Evolutionary conservation across 2,113 vertebrate genomes (phyloP).

Genomic region (Microtus ochrogaster): DNA sequence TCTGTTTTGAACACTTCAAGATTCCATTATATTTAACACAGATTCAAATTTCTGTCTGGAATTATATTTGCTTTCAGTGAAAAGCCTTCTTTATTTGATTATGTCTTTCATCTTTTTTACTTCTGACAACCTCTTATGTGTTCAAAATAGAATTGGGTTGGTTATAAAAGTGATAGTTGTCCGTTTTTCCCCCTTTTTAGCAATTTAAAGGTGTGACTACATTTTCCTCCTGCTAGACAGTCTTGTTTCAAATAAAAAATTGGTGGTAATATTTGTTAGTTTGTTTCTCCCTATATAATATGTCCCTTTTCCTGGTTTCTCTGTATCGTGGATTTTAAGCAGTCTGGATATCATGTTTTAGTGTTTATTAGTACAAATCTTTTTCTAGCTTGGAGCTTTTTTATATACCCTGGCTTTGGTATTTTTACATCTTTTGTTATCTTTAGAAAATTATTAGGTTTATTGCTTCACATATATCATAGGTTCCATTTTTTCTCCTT

Average conservation of each 20-base stretch:
- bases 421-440: neutral
- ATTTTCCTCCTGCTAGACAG: neutral
- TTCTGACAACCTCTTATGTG: neutral
- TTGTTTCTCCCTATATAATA: neutral
- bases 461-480: neutral
- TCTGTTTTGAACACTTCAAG: neutral
- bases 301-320: neutral
- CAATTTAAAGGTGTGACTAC: neutral
- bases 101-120: neutral
- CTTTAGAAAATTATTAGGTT: conserved; percentile 4
- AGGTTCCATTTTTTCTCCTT: neutral
- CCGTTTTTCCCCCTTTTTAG: neutral
- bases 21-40: neutral
- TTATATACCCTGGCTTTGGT: neutral
- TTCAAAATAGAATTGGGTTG: neutral
- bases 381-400: neutral
- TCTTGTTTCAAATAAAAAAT: neutral
- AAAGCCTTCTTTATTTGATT: neutral
- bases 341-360: neutral
- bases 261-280: neutral
- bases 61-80: neutral
- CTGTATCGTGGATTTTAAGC: neutral
- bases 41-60: neutral
- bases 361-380: neutral
- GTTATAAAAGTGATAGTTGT: neutral